Conservation (phyloP, 2,888 invertebrate species). For the Diarsia rubi region DNA sequence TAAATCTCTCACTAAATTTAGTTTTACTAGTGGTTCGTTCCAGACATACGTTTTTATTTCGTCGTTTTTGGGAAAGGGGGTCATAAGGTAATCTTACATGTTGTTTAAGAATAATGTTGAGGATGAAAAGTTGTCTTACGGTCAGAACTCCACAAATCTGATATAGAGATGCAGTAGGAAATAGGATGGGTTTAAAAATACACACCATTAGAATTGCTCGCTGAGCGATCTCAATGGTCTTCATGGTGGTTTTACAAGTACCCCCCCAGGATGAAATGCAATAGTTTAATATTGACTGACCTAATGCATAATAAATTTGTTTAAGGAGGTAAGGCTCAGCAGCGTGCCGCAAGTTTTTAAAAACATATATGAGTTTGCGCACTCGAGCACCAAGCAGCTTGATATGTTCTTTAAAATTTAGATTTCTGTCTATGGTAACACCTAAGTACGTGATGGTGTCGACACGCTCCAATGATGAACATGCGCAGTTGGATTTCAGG, state of each 20-base stretch:
- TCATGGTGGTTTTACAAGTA: slow-evolving; percentile 6
- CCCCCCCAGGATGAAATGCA: background rate
- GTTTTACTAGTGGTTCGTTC: too few species aligned
- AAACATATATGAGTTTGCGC: background rate
- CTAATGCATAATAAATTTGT: too few species aligned
- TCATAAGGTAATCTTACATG: too few species aligned
- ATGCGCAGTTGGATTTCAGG: background rate
- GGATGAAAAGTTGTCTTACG: too few species aligned
- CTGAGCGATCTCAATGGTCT: slow-evolving; percentile 12
- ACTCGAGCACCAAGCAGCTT: background rate
- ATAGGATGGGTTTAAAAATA: background rate
- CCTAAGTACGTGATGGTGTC: background rate
- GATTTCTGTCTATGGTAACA: background rate
- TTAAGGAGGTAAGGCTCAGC: background rate
- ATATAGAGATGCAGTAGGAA: background rate
- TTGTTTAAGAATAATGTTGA: too few species aligned
- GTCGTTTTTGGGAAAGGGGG: too few species aligned
- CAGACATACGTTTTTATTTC: too few species aligned
- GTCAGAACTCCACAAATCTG: too few species aligned
- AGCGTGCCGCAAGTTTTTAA: background rate
- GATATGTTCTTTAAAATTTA: background rate
- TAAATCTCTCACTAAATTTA: too few species aligned
- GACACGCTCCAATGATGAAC: background rate
- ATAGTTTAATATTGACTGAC: too few species aligned
- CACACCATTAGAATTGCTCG: slow-evolving; percentile 6